Evolutionary conservation across 2,797 vertebrate species (phyloP), one percentile per base, ranked within the genome.

Genomic region (Mastacembelus armatus): DNA sequence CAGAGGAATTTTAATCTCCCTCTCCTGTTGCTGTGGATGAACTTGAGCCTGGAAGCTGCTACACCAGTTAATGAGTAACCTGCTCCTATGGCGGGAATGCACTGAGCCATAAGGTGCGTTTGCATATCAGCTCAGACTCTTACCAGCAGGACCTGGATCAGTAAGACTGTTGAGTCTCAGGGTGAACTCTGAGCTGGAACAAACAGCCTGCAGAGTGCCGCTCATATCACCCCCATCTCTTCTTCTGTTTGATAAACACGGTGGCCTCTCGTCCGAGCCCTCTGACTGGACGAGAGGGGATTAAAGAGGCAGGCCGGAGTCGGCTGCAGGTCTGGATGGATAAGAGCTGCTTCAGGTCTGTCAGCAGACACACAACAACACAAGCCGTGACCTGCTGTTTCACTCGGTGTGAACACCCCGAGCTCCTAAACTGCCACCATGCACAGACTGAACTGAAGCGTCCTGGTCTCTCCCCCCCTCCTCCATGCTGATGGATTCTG

Each of bases 181-280:
- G 26, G 42, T 22, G 2, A 7, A 10, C 27, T 36, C 35, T 32
- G 30, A 14, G 5, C 35, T 36, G 12, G 7, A 33, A 11, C 10
- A 32, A 67, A 62, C 15, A 47, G 49, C 27, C 57, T 18, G 54
- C 48, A 47, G 66, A 61, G 59, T 27, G 60, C 40, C 2, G 18
- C 29, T 38, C 35, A 10, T 63, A 72, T 78, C 77, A 40, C 44
- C 42, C 30, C 22, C 26, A 78, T 74, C 70, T 77, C 24, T 10
- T 21, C 71, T 8, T 47, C 50, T 79, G 80, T 77, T 82, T 74
- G 78, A 79, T 86, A 84, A 85, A 80, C 76, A 82, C 1, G 59
- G 52, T 59, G 29, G 74, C 49, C 18, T n/a, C n/a, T 56, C 10
- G 4, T 22, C 27, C 0, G 1, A n/a, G 59, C 7, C n/a, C 62